Evolutionary conservation across 2,797 vertebrate genomes (phyloP), one percentile per base, ranked within the genome.

Genomic region (Cirrhinus molitorella): DNA sequence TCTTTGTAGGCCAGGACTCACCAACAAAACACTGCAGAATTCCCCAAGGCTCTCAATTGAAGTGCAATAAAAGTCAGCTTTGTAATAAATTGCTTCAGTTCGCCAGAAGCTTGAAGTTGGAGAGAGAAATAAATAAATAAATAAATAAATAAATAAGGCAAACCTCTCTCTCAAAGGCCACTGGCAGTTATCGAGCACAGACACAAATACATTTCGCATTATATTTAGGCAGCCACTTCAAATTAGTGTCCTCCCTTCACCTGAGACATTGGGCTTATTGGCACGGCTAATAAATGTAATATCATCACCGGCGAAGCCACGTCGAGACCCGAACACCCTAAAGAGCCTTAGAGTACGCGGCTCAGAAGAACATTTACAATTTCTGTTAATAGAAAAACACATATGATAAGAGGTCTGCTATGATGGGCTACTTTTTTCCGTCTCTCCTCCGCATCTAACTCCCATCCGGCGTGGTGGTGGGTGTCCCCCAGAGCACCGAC

Each of bases 81-180:
- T 86, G 85, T 83, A 79, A 86, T 86, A 83, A 83, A 86, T 86
- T 83, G 80, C 67, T 57, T 28, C 57, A 67, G 80, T 79, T 66
- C 23, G 21, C 84, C 75, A 80, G 65, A 37, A 25, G 70, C 83
- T 80, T 55, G 25, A 76, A 68, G 57, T 55, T 68, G 25, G 53
- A 31, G 31, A 70, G 79, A 31, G 16, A 81, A 51, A 51, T 19
- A 66, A 65, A 76, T 23, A 40, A 55, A 83, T 47, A 40, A n/a
- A n/a, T n/a, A n/a, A 55, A 83, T 47, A 40, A 53, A 85, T 31
- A 40, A 82, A 40, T 65, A 40, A 19, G 4, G 4, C 0, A 83
- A 66, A 23, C 16, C 6, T 34, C 45, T 75, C 80, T 75, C 25
- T 79, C 17, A 65, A 83, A 78, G 49, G 57, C 25, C 49, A 53